Evolutionary conservation across 2,888 invertebrate genomes (phyloP).

Genomic region (Mesorhabditis sp.): DNA sequence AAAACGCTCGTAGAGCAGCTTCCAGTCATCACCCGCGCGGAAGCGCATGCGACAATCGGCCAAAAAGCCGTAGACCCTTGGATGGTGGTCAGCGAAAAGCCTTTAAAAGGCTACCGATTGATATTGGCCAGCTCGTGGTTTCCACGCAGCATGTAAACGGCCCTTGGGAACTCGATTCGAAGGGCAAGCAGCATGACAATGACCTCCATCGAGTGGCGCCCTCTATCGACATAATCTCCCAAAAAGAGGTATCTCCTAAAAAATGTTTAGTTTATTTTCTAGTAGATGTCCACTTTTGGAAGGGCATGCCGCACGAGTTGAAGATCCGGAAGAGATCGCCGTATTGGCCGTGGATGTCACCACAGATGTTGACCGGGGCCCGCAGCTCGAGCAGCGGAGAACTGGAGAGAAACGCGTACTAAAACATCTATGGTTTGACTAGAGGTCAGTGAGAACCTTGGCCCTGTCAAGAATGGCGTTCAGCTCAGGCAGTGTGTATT

Average conservation of each 20-base stretch:
- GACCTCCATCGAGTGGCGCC: conserved; percentile 43
- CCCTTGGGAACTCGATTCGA: conserved; percentile 42
- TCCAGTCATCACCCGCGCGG: conserved; percentile 15
- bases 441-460: background rate
- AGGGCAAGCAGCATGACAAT: conserved; percentile 37
- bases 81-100: conserved; percentile 5
- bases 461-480: conserved; percentile 1
- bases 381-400: conserved; percentile 17
- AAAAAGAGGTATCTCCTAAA: conserved; percentile 34
- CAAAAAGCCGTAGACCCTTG: conserved; percentile 42
- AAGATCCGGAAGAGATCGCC: conserved; percentile 32
- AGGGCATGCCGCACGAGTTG: conserved; percentile 14
- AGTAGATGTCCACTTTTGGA: background rate
- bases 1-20: conserved; percentile 35
- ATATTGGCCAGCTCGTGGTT: conserved; percentile 48
- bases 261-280: background rate
- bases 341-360: conserved; percentile 36
- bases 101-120: conserved; percentile 30
- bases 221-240: conserved; percentile 49
- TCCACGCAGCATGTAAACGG: conserved; percentile 41
- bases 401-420: conserved; percentile 1
- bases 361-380: conserved; percentile 33
- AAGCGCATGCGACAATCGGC: conserved; percentile 30
- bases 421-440: background rate
- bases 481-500: background rate